Conservation (phyloP, 2,797 vertebrate species). For the Syngnathus rostellatus region DNA sequence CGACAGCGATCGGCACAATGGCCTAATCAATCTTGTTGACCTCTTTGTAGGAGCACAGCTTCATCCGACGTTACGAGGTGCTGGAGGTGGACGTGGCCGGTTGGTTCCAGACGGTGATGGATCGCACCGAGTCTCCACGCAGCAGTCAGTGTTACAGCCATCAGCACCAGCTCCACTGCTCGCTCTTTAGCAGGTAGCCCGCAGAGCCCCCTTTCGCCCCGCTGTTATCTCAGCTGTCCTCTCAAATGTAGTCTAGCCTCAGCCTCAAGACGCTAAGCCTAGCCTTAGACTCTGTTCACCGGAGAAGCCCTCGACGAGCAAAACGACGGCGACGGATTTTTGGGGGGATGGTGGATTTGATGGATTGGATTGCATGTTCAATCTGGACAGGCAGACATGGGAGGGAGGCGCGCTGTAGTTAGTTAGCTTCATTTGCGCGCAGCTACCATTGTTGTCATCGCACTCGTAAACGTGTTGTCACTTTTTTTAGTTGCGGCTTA, state of each 20-base stretch:
- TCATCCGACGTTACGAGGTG: constrained; percentile 86
- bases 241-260: constrained; percentile 19
- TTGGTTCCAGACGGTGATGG: constrained; percentile 95
- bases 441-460: constrained; percentile 4
- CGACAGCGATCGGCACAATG: background rate
- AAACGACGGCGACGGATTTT: background rate
- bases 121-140: constrained; percentile 89
- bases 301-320: constrained; percentile 31
- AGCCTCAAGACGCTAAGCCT: constrained; percentile 47
- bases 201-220: constrained; percentile 9
- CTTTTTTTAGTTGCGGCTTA: constrained; percentile 15
- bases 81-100: constrained; percentile 89
- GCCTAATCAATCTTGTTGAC: background rate
- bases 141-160: constrained; percentile 86
- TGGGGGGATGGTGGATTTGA: constrained; percentile 36
- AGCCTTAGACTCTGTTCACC: constrained; percentile 41
- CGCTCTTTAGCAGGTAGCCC: constrained; percentile 93
- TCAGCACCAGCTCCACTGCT: constrained; percentile 87
- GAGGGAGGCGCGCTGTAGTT: constrained; percentile 31
- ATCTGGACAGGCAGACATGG: constrained; percentile 51
- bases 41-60: constrained; percentile 78
- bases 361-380: constrained; percentile 30
- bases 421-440: constrained; percentile 24
- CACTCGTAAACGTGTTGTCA: constrained; percentile 10
- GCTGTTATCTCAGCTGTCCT: constrained; percentile 5